Evolutionary conservation across 2,888 invertebrate species (phyloP), one percentile per base, ranked within the genome.

Genomic region (Apamea epomidion): DNA sequence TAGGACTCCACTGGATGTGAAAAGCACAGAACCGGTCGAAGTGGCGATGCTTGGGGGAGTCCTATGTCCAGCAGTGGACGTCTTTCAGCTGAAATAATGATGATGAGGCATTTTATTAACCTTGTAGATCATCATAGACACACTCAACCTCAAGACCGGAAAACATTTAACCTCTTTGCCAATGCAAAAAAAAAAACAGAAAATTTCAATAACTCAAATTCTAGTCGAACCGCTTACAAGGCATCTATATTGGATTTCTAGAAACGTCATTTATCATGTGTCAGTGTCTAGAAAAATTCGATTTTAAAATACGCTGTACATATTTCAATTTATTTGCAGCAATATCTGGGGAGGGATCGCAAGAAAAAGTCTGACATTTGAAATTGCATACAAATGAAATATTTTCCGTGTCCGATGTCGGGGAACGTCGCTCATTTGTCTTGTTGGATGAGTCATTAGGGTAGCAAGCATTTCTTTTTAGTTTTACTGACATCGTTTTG

Each of bases 241-340:
- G 82, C 42, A 72, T 69, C 81, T 75, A 77, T 87, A 85, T 85
- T 87, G 87, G 73, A 81, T 75, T 73, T 76, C 76, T 72, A 62
- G 77, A 75, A 87, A 75, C 73, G 73, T 87, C 81, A 84, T 85
- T 76, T 84, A 84, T 84, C 87, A 81, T 84, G 58, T 70, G 81
- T 86, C 84, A 86, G 42, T 77, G 64, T 75, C 62, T 58, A 69
- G 72, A 70, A 80, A 84, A 81, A 75, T 81, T 74, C 75, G 74
- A 77, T 77, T 87, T 87, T 73, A 87, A 81, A 85, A 87, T 87
- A 68, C 71, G 74, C 42, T 74, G 71, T 83, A 84, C 80, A 87
- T 80, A 80, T 83, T 87, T 84, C 76, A 85, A 85, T 87, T 84
- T 85, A 80, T 80, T 84, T 80, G 65, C 68, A 1, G 74, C 65